Evolutionary conservation across 2,113 vertebrate species (phyloP), one percentile per base, ranked within the genome.

Genomic region (Myiozetetes cayanensis): DNA sequence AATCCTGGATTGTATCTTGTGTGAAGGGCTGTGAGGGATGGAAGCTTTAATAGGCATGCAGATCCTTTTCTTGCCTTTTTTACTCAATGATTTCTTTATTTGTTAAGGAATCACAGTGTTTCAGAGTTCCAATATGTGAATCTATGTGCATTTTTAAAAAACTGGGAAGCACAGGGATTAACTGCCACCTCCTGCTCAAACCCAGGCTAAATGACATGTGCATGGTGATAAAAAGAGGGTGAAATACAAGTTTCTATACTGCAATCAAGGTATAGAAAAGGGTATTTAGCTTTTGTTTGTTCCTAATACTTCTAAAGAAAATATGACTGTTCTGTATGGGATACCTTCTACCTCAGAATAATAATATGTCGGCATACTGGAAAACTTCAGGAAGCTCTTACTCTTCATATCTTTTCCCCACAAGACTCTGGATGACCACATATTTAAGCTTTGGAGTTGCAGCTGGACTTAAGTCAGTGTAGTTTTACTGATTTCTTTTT

Each of bases 131-230:
- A 81, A 24, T 72, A 55, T 71, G n/a, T 92, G 85, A 52, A 96
- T 44, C 79, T 92, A 35, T 50, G 52, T 93, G 58, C 80, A 90
- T 95, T 97, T 90, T 96, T 90, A 94, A 93, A 82, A 58, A 96
- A 92, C 23, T 80, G 3, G 0, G 56, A 87, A 86, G 59, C 67
- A 61, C 4, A n/a, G 84, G 96, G 77, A 94, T 95, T 93, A 83
- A 92, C 55, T 93, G 56, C 52, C 56, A 58, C 31, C 93, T 96
- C 68, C 85, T 94, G 65, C 44, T 91, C 59, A 66, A 39, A 18
- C 43, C 50, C 30, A 33, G 46, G 22, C 80, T 91, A 86, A 72
- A 76, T 44, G 30, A 37, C 39, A 22, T 2, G 4, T 87, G 39
- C 8, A 28, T 87, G 66, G 49, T 85, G 72, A 89, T 25, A 75